Evolutionary conservation across 2,888 invertebrate genomes (phyloP).

Genomic region (Ophion ventricosus): DNA sequence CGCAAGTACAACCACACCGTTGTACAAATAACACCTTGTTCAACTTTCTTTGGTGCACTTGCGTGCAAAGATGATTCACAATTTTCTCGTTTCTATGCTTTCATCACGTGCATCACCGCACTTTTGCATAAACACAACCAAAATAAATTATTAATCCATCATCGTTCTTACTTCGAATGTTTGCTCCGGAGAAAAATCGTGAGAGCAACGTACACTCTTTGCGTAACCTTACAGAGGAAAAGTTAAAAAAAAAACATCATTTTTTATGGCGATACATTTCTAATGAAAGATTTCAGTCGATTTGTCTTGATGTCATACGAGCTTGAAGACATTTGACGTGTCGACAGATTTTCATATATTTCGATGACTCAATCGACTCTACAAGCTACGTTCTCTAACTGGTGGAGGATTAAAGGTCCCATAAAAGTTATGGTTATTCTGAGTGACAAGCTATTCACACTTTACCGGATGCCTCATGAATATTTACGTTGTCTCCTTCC

Average conservation of each 20-base stretch:
- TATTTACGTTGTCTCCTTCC: not conserved
- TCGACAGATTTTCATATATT: conserved; percentile 8
- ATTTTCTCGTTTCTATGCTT: conserved; percentile 16
- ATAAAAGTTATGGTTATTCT: conserved; percentile 32
- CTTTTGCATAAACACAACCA: not conserved
- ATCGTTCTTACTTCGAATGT: conserved; percentile 3
- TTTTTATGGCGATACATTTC: not conserved
- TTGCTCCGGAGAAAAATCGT: conserved; percentile 15
- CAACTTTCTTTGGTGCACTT: not conserved
- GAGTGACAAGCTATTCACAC: conserved; percentile 11
- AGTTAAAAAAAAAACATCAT: not conserved
- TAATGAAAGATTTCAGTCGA: not conserved
- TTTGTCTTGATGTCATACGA: not conserved
- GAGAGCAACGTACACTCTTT: too few species aligned
- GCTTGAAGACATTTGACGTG: not conserved
- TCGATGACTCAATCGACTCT: not conserved
- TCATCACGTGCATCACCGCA: conserved; percentile 8
- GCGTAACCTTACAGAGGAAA: too few species aligned
- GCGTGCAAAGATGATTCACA: conserved; percentile 16
- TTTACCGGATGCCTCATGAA: conserved; percentile 4
- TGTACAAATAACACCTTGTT: conserved; percentile 1
- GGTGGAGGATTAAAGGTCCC: conserved; percentile 30
- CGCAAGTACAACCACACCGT: conserved; percentile 39
- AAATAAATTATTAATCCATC: not conserved
- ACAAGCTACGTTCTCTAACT: not conserved